Conservation (phyloP, 2,113 vertebrate species). For the Nothocercus julius region DNA sequence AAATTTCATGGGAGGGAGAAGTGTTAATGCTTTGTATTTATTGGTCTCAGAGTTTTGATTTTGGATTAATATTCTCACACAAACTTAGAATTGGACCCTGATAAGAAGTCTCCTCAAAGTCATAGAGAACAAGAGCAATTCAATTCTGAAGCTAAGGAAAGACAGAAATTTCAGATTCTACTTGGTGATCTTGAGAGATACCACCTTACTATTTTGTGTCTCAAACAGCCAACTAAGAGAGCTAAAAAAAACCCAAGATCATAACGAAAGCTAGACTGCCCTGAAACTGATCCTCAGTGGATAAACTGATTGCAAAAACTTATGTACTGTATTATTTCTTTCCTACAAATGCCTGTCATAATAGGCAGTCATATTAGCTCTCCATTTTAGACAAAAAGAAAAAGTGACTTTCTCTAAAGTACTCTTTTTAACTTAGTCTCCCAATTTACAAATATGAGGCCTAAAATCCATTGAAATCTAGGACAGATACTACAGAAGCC, state of each 20-base stretch:
- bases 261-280: neutral
- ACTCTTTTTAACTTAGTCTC: constrained; percentile 1
- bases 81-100: neutral
- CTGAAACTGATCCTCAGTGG: neutral
- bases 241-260: neutral
- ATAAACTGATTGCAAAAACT: neutral
- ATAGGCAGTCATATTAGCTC: neutral
- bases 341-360: neutral
- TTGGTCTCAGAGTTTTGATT: neutral
- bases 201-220: neutral
- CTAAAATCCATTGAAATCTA: constrained; percentile 28
- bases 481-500: constrained; percentile 1
- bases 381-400: constrained; percentile 20
- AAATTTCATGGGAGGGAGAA: neutral
- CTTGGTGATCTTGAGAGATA: neutral
- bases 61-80: neutral
- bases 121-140: neutral
- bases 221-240: neutral
- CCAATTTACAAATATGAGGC: constrained; percentile 12
- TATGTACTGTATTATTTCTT: constrained; percentile 22
- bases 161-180: neutral
- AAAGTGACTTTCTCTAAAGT: neutral
- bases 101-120: neutral
- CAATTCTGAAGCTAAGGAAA: neutral
- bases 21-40: neutral